Evolutionary conservation across 1,140 invertebrate species (phyloP), one percentile per base, ranked within the genome.

Genomic region (Drosophila hydei): DNA sequence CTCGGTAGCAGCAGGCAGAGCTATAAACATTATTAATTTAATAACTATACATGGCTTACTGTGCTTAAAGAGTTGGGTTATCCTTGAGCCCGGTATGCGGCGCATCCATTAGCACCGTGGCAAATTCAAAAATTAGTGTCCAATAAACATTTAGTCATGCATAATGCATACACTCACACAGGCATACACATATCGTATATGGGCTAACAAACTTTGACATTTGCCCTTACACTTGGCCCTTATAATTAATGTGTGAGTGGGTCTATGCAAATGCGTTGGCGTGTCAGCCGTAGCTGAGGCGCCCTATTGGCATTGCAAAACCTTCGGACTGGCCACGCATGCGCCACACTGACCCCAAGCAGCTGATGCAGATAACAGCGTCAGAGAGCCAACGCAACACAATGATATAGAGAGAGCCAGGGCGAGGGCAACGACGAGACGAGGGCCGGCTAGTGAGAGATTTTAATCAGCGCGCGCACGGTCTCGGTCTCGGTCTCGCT

Each of bases 241-340:
- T 25, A 7, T 30, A 21, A 25, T 64, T 33, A 56, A 30, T 47
- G 47, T 65, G 45, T 16, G 42, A 19, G 43, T 25, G 19, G 18
- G 16, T n/a, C 12, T 43, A 79, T 85, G 77, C 58, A 60, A 68
- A 80, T 83, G 63, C 40, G 77, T 87, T 74, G 77, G 74, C 73
- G 77, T 76, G 69, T 63, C 25, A 11, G 43, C 63, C 47, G 48
- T 6, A 14, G 36, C 36, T 38, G 36, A 4, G 6, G 6, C 63
- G 45, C 38, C 74, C 81, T 77, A 65, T 81, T 72, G 81, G 81
- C 81, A 85, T 85, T 85, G 83, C 81, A 74, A 88, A 87, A 78
- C 83, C 77, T 56, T 60, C 59, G 50, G 47, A 43, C 65, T 68
- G 56, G 62, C 63, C 18, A 33, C 67, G 59, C 59, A 36, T 48